Evolutionary conservation across 2,113 vertebrate genomes (phyloP).

Genomic region (Phaethornis superciliosus): DNA sequence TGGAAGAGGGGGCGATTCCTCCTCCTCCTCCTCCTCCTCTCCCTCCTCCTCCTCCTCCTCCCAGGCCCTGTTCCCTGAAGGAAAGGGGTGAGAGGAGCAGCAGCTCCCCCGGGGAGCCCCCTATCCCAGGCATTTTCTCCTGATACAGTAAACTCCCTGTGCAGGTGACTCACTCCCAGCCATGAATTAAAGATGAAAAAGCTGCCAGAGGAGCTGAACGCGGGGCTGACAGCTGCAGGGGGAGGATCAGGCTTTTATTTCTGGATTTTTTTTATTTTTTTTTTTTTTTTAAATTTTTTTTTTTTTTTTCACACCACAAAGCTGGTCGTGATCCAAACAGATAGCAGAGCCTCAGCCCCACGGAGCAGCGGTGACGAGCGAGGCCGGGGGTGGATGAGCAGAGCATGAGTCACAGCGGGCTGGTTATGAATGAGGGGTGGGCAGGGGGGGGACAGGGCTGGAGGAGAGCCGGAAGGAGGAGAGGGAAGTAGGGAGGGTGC

Average conservation of each 20-base stretch:
- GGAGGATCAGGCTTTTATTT: conserved; percentile 47
- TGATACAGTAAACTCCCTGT: neutral
- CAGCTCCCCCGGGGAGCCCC: neutral
- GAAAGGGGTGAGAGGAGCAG: neutral
- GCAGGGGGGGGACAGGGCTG: neutral
- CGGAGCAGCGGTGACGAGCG: conserved; percentile 31
- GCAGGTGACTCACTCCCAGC: conserved; percentile 58
- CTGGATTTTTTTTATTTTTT: neutral
- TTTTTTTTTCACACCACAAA: conserved; percentile 45
- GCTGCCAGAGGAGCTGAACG: neutral
- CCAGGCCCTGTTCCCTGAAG: rapidly evolving
- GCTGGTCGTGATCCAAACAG: conserved; percentile 60
- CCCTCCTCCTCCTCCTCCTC: neutral
- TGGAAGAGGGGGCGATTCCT: neutral
- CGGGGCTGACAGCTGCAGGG: conserved; percentile 38
- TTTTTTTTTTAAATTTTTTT: neutral
- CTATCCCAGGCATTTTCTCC: no score
- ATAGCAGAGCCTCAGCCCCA: conserved; percentile 40
- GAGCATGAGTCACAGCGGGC: conserved; percentile 52
- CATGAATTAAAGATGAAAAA: conserved; percentile 64
- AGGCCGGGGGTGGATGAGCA: conserved; percentile 55
- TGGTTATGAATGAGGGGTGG: conserved; percentile 54
- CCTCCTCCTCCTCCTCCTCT: neutral
- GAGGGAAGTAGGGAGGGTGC: neutral
- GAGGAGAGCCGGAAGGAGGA: neutral